These are phyloP conservation scores for Heterodera carotae DNA, from an alignment of 1,140 invertebrate genomes.

Conservation along the genomic window DNA sequence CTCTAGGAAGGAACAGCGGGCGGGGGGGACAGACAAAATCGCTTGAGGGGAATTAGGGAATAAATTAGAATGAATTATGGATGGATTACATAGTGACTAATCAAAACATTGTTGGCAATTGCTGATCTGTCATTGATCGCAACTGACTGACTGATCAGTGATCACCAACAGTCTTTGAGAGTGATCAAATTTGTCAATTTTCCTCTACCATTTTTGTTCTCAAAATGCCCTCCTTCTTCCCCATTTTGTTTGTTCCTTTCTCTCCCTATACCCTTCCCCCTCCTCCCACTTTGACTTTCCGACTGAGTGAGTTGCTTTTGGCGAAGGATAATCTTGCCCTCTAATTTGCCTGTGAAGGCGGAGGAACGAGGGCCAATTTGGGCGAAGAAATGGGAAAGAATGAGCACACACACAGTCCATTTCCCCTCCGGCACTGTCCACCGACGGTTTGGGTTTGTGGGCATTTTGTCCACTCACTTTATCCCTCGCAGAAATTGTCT, in stretches of 20 bases:
- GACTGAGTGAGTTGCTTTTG: background rate
- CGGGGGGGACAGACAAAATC: background rate
- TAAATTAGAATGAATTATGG: too few relatives aligned
- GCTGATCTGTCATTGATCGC: too few relatives aligned
- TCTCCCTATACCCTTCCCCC: too few relatives aligned
- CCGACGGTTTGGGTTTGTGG: background rate
- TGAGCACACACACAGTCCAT: background rate
- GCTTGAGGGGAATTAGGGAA: background rate
- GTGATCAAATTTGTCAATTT: too few relatives aligned
- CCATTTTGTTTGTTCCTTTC: background rate
- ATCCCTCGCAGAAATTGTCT: background rate
- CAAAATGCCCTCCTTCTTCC: background rate
- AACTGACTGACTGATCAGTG: too few relatives aligned
- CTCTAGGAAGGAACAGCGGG: background rate
- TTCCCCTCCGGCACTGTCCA: background rate
- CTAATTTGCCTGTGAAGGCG: conserved; percentile 6
- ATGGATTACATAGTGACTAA: too few relatives aligned
- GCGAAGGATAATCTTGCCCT: conserved; percentile 5
- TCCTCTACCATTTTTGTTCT: background rate
- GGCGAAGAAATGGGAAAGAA: background rate
- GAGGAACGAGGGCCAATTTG: conserved; percentile 4
- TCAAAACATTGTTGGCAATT: too few relatives aligned
- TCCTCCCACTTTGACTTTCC: conserved; percentile 1
- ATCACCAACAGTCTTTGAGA: too few relatives aligned
- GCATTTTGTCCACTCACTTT: background rate